phyloP scores from a whole-genome alignment of 2,888 invertebrate genomes.

The Malacosoma neustria region DNA sequence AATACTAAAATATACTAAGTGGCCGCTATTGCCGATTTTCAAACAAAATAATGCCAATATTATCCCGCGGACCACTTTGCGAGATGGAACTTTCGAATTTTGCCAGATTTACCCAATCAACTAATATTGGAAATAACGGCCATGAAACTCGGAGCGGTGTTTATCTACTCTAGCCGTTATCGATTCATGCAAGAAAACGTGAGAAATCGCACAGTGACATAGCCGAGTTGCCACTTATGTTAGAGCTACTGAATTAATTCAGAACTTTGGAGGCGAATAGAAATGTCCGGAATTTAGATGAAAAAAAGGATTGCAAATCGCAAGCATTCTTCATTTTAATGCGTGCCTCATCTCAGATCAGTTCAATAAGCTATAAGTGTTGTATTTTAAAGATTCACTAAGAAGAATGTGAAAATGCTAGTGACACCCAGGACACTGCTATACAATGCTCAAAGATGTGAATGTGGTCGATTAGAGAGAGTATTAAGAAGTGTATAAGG shows the following conservation, averaged over 20 bases:
- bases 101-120: slow-evolving; percentile 66
- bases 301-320: slow-evolving; percentile 15
- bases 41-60: slow-evolving; percentile 43
- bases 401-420: slow-evolving; percentile 24
- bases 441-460: slow-evolving; percentile 54
- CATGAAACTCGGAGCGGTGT: slow-evolving; percentile 39
- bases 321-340: slow-evolving; percentile 16
- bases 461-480: slow-evolving; percentile 44
- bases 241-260: slow-evolving; percentile 22
- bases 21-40: slow-evolving; percentile 64
- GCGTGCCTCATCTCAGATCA: slow-evolving; percentile 10
- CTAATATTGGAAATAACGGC: slow-evolving; percentile 65
- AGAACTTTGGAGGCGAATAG: slow-evolving; percentile 13
- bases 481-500: slow-evolving; percentile 53
- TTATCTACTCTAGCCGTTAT: slow-evolving; percentile 57
- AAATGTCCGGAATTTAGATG: slow-evolving; percentile 8
- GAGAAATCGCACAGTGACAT: slow-evolving; percentile 32
- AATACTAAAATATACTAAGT: slow-evolving; percentile 22
- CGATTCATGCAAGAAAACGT: slow-evolving; percentile 52
- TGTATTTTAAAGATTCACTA: background rate
- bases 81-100: slow-evolving; percentile 43
- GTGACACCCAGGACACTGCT: slow-evolving; percentile 58
- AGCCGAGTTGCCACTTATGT: slow-evolving; percentile 55
- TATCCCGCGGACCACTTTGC: slow-evolving; percentile 31
- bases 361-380: background rate